phyloP scores from a whole-genome alignment of 2,797 vertebrate species.

The Vireo griseus region DNA sequence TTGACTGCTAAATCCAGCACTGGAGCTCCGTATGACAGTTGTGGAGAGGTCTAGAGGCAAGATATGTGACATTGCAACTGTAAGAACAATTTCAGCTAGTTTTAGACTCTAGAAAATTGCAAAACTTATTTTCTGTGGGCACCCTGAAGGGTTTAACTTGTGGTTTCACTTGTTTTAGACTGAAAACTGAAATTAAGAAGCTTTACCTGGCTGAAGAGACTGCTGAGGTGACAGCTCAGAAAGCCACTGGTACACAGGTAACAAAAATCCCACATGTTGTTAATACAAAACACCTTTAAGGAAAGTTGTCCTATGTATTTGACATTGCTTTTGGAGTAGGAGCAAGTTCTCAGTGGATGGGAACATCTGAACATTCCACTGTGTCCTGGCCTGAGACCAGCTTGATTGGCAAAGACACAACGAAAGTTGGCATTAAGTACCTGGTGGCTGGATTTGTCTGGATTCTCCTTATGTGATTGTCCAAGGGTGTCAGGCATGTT shows the following conservation, averaged over 20 bases:
- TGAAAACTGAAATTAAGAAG: background rate
- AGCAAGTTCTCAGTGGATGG: background rate
- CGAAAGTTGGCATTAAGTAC: background rate
- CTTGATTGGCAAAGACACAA: background rate
- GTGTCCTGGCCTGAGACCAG: background rate
- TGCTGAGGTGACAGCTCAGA: background rate
- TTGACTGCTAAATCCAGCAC: background rate
- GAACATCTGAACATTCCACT: background rate
- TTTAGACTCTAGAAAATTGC: background rate
- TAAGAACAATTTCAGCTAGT: background rate
- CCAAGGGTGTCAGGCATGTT: rapidly evolving
- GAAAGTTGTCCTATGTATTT: too few relatives aligned
- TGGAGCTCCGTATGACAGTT: background rate
- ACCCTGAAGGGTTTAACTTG: background rate
- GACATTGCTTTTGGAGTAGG: rapidly evolving
- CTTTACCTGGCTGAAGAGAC: background rate
- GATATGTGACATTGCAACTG: background rate
- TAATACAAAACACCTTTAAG: background rate
- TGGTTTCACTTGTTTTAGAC: background rate
- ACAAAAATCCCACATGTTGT: rapidly evolving
- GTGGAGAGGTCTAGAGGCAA: background rate
- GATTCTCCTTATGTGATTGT: rapidly evolving
- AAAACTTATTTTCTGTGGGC: background rate
- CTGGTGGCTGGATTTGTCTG: background rate
- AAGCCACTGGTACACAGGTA: background rate